Conservation (phyloP, 2,113 vertebrate genomes). For the Chauna torquata region DNA sequence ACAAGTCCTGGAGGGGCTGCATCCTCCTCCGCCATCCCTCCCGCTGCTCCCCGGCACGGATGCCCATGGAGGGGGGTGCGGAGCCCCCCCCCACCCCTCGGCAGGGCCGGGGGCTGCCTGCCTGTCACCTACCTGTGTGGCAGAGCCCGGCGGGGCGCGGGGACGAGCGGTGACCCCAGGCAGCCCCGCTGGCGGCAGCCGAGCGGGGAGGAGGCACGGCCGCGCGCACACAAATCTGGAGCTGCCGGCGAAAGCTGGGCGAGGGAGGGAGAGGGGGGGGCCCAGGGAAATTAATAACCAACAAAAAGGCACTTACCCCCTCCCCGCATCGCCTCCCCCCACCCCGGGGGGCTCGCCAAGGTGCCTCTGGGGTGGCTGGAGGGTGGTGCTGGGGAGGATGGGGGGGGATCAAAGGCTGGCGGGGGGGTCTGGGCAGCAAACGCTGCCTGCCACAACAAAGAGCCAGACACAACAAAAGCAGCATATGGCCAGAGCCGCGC, state of each 20-base stretch:
- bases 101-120: background rate
- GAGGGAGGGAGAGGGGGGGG: background rate
- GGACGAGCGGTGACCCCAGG: background rate
- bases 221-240: background rate
- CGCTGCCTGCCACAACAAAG: slow-evolving; percentile 78
- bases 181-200: background rate
- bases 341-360: background rate
- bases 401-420: background rate
- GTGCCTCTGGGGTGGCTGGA: background rate
- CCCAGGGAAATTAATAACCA: background rate
- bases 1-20: background rate
- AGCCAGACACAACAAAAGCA: slow-evolving; percentile 82
- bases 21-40: background rate
- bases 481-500: slow-evolving; percentile 84
- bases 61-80: background rate
- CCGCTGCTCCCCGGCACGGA: background rate
- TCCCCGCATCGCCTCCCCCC: background rate
- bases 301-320: background rate
- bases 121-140: background rate
- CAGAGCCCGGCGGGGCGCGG: background rate
- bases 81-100: background rate
- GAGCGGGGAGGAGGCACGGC: background rate
- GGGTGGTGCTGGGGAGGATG: background rate
- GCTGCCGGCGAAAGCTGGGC: background rate
- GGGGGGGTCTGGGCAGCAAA: slow-evolving; percentile 2